Percentiles rank a stretch among this genome's conserved stretches.
phyloP scores from a whole-genome alignment of 1,140 invertebrate genomes.

The Anastrepha obliqua region DNA sequence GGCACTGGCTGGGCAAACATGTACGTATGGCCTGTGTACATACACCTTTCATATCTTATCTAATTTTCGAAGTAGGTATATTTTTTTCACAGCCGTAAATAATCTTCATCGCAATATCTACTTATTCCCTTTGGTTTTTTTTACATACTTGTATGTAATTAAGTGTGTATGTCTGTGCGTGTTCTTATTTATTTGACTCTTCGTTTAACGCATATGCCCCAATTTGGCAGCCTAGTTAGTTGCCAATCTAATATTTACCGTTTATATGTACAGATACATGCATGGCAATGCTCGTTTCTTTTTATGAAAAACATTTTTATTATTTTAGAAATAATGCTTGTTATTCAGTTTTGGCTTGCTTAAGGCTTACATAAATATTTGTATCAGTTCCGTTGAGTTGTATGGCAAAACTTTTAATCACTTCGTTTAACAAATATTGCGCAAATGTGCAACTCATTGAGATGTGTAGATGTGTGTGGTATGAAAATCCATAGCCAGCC shows the following conservation, averaged over 20 bases:
- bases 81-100: constrained; percentile 6
- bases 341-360: not conserved
- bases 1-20: not conserved
- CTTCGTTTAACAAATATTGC: not conserved
- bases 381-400: not conserved
- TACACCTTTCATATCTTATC: constrained; percentile 43
- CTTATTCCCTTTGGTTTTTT: not conserved
- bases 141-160: not conserved
- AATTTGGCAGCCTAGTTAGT: not conserved
- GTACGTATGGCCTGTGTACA: not conserved
- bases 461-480: not conserved
- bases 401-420: not conserved
- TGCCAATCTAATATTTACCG: constrained; percentile 36
- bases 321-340: not conserved
- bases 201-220: constrained; percentile 12
- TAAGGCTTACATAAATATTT: constrained; percentile 1
- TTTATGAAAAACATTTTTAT: not conserved
- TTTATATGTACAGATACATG: not conserved
- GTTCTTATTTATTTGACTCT: constrained; percentile 23
- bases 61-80: not conserved
- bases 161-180: not conserved
- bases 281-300: not conserved
- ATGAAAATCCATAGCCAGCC: not conserved
- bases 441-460: not conserved
- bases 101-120: constrained; percentile 21